Percentiles rank a stretch among this genome's conserved stretches.
Evolutionary conservation across 2,113 vertebrate genomes (phyloP).

Genomic region (Stigmatopora nigra): DNA sequence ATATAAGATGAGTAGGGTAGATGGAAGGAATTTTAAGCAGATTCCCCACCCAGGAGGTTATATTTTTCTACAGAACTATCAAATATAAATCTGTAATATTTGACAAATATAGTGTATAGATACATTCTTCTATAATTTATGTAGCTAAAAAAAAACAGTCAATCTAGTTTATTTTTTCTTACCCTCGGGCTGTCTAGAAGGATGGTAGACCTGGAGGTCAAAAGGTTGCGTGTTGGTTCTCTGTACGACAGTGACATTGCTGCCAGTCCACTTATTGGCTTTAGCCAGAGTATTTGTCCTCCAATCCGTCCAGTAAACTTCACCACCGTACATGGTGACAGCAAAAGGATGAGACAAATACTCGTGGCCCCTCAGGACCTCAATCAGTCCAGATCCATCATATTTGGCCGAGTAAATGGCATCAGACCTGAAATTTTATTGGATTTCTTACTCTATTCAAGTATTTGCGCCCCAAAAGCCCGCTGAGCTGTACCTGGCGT

Average conservation of each 20-base stretch:
- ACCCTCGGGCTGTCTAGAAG: conserved; percentile 91
- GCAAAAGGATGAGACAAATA: conserved; percentile 93
- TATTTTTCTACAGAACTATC: no score
- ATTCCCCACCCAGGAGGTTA: no score
- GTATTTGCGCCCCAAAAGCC: not conserved
- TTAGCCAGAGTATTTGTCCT: conserved; percentile 94
- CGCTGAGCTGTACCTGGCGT: conserved; percentile 77
- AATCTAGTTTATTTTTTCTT: conserved; percentile 30
- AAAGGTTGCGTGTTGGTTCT: conserved; percentile 95
- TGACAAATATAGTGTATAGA: no score
- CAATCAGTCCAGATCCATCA: conserved; percentile 91
- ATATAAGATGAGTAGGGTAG: not conserved
- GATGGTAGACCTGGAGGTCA: conserved; percentile 95
- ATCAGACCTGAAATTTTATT: conserved; percentile 74
- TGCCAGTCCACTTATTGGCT: conserved; percentile 97
- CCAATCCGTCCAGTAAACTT: conserved; percentile 99
- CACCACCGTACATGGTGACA: conserved; percentile 89
- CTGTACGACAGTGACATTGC: conserved; percentile 93
- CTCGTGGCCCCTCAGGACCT: conserved; percentile 91
- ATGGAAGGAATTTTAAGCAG: no score
- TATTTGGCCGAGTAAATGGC: conserved; percentile 95
- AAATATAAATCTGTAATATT: no score
- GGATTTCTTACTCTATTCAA: not conserved
- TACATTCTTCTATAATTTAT: no score
- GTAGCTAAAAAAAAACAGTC: no score